Conservation (phyloP, 2,888 invertebrate species). For the Galerucella pusilla region DNA sequence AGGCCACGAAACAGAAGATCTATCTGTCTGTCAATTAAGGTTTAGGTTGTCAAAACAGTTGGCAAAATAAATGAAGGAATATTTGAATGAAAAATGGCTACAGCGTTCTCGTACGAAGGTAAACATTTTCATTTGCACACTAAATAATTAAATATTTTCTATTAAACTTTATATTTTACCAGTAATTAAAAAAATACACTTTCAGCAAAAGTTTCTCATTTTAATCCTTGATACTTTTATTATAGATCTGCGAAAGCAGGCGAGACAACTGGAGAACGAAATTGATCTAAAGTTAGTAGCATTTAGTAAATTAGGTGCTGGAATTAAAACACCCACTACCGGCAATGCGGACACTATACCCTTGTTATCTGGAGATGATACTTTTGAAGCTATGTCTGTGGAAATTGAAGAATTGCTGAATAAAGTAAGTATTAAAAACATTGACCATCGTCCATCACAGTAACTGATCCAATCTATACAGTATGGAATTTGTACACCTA, state of each 20-base stretch:
- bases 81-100: slow-evolving; percentile 46
- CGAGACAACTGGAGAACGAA: slow-evolving; percentile 93
- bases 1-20: background rate
- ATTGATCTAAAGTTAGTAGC: slow-evolving; percentile 95
- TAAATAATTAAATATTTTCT: background rate
- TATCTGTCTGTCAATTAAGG: background rate
- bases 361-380: slow-evolving; percentile 87
- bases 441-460: background rate
- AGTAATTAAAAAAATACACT: slow-evolving; percentile 8
- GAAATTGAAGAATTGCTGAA: slow-evolving; percentile 90
- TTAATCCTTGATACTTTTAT: background rate
- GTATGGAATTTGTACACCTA: background rate
- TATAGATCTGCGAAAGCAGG: slow-evolving; percentile 91
- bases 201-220: background rate
- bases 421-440: slow-evolving; percentile 69
- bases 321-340: slow-evolving; percentile 66
- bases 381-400: slow-evolving; percentile 91
- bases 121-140: slow-evolving; percentile 25
- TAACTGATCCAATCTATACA: background rate
- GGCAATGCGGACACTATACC: slow-evolving; percentile 81
- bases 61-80: slow-evolving; percentile 29
- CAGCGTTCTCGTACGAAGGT: slow-evolving; percentile 60
- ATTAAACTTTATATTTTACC: background rate
- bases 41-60: slow-evolving; percentile 29
- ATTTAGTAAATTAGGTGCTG: slow-evolving; percentile 92